phyloP scores from a whole-genome alignment of 2,888 invertebrate genomes.

The Xestia c-nigrum region DNA sequence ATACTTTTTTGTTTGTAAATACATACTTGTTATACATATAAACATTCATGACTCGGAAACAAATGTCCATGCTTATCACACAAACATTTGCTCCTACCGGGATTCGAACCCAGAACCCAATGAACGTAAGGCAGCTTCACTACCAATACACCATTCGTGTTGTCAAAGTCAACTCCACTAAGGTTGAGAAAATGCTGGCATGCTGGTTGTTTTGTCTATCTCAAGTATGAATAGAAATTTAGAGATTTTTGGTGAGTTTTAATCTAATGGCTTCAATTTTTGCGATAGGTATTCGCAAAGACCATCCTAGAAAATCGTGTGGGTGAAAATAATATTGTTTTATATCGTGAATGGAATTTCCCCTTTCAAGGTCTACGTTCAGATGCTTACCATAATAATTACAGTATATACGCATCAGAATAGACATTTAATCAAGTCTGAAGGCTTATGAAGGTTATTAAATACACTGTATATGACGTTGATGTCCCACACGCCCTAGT shows the following conservation, averaged over 20 bases:
- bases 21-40: too few species aligned
- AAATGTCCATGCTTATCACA: too few species aligned
- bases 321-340: background rate
- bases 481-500: background rate
- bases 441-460: background rate
- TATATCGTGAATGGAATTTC: background rate
- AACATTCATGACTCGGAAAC: too few species aligned
- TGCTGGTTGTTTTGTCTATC: too few species aligned
- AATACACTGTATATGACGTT: constrained; percentile 2
- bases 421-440: constrained; percentile 4
- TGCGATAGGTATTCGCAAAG: background rate
- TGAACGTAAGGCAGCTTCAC: too few species aligned
- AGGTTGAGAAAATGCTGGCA: too few species aligned
- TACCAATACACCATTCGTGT: too few species aligned
- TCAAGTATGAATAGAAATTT: too few species aligned
- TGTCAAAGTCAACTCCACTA: too few species aligned
- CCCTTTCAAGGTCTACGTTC: background rate
- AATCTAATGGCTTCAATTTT: background rate
- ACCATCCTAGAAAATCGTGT: background rate
- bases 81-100: too few species aligned
- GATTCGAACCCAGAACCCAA: too few species aligned
- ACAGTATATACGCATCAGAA: background rate
- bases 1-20: too few species aligned
- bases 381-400: background rate
- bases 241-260: background rate